A percentile compares a stretch with the other conserved stretches of the same genome.
phyloP scores from a whole-genome alignment of 2,113 vertebrate species.

The Ciconia maguari region DNA sequence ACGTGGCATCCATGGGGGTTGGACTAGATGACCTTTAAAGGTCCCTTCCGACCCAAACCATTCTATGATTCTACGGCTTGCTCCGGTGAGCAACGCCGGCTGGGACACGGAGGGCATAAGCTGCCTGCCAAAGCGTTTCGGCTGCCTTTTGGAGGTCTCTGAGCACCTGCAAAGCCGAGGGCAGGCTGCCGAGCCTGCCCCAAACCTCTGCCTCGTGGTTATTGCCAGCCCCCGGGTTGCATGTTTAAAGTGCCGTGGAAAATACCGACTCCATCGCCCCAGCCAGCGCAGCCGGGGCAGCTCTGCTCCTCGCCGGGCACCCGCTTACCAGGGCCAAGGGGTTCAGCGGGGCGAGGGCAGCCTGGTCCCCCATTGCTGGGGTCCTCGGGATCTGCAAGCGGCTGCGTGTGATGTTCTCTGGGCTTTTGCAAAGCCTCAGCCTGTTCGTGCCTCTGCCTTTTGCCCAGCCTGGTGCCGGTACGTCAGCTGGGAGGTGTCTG shows the following conservation, averaged over 20 bases:
- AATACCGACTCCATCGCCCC: background rate
- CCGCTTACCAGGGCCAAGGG: background rate
- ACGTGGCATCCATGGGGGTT: fast-evolving
- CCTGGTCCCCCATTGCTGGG: too few relatives aligned
- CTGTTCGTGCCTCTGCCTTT: background rate
- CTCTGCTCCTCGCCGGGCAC: background rate
- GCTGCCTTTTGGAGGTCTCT: background rate
- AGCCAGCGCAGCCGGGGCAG: fast-evolving
- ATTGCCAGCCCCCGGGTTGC: background rate
- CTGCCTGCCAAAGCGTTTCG: background rate
- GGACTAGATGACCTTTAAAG: background rate
- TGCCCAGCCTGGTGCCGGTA: background rate
- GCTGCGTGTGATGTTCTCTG: background rate
- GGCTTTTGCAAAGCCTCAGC: background rate
- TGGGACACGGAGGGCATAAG: background rate
- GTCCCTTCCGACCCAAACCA: background rate
- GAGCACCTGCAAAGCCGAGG: background rate
- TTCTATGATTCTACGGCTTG: background rate
- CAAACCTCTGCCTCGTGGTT: background rate
- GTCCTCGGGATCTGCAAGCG: background rate
- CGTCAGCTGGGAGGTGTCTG: background rate
- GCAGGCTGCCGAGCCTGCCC: background rate
- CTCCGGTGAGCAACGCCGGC: too few relatives aligned
- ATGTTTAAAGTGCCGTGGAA: background rate
- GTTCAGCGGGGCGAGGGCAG: background rate